Evolutionary conservation across 2,888 invertebrate species (phyloP).

Genomic region (Cybosia mesomella): DNA sequence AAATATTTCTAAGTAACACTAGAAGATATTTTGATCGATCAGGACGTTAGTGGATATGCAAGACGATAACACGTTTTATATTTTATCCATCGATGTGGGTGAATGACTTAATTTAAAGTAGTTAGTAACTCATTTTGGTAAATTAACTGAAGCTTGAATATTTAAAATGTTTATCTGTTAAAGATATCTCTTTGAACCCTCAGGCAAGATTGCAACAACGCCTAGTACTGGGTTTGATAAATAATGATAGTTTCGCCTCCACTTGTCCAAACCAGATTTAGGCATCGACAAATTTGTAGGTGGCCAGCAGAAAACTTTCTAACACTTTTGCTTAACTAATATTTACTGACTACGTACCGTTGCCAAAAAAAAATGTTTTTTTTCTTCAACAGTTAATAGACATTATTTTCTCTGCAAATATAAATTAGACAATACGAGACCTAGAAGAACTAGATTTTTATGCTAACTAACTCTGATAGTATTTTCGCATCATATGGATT

Average conservation of each 20-base stretch:
- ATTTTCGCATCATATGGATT: no score
- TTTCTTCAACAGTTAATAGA: no score
- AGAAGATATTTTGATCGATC: no score
- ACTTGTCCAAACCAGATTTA: conserved; percentile 18
- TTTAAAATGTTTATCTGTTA: conserved; percentile 8
- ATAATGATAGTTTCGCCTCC: conserved; percentile 19
- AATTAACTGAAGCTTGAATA: conserved; percentile 7
- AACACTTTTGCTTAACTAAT: conserved; percentile 5
- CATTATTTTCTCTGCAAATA: no score
- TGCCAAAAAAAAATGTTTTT: no score
- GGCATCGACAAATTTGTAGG: conserved; percentile 16
- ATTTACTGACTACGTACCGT: background rate
- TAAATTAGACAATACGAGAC: no score
- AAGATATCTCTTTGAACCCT: conserved; percentile 14
- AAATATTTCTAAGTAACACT: background rate
- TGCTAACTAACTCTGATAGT: no score
- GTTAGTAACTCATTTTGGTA: conserved; percentile 9
- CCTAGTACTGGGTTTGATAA: conserved; percentile 12
- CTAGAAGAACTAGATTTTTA: no score
- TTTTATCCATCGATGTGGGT: conserved; percentile 21
- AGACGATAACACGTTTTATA: conserved; percentile 26
- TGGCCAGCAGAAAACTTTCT: conserved; percentile 19
- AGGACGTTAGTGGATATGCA: conserved; percentile 21
- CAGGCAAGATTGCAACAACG: conserved; percentile 12
- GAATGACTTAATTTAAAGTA: conserved; percentile 34